phyloP scores from a whole-genome alignment of 2,113 vertebrate species.

The Prionailurus bengalensis region DNA sequence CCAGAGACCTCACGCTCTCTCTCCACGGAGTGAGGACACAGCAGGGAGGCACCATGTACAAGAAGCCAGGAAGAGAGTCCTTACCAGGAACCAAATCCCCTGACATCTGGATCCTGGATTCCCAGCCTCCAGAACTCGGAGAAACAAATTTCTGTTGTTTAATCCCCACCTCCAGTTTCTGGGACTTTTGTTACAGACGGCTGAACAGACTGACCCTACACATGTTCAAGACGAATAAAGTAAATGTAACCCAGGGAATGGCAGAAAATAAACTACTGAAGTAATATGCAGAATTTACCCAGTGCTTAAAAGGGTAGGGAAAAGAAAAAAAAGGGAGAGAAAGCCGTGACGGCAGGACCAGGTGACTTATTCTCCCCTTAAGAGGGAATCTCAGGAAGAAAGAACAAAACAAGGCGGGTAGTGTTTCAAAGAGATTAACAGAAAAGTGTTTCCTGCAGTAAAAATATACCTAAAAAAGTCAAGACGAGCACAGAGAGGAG shows the following conservation, averaged over 20 bases:
- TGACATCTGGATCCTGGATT: not conserved
- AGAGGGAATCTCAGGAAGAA: not conserved
- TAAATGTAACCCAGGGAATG: not conserved
- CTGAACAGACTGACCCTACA: not conserved
- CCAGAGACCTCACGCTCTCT: not conserved
- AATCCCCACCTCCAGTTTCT: too few relatives aligned
- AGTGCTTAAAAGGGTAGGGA: not conserved
- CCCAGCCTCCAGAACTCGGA: not conserved
- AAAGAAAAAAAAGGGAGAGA: not conserved
- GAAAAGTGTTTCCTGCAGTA: not conserved
- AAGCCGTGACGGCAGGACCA: not conserved
- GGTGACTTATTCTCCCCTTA: not conserved
- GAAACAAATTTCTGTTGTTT: not conserved
- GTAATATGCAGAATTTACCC: not conserved
- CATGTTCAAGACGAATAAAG: not conserved
- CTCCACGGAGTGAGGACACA: not conserved
- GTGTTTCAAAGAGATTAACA: not conserved
- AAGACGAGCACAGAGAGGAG: not conserved
- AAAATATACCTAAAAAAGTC: not conserved
- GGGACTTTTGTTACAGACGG: not conserved
- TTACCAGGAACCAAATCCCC: not conserved
- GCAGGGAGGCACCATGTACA: not conserved
- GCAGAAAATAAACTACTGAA: too few relatives aligned
- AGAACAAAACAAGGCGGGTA: not conserved
- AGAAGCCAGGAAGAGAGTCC: not conserved